These are phyloP conservation scores for Anagrus nilaparvatae DNA, from an alignment of 1,140 invertebrate species.

Conservation along the genomic window DNA sequence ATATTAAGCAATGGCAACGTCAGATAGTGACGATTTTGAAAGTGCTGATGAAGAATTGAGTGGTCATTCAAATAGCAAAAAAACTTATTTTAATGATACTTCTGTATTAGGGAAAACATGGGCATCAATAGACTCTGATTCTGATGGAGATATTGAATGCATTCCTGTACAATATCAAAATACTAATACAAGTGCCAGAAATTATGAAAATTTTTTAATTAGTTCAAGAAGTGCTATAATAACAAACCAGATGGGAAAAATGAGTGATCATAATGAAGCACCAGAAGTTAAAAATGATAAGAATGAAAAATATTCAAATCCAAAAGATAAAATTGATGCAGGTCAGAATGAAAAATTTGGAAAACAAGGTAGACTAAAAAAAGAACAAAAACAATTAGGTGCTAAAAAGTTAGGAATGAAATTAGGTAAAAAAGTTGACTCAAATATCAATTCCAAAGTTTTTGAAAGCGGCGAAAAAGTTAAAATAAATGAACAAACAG, in stretches of 20 bases:
- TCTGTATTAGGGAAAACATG: conserved; percentile 15
- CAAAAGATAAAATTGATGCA: background rate
- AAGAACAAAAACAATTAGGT: conserved; percentile 14
- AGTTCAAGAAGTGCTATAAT: too few relatives aligned
- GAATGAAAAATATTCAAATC: too few relatives aligned
- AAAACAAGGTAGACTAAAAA: conserved; percentile 2
- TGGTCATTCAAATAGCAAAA: conserved; percentile 12
- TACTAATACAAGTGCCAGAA: background rate
- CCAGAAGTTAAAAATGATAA: too few relatives aligned
- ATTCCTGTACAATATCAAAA: conserved; percentile 13
- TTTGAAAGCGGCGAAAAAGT: too few relatives aligned
- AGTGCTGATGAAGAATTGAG: conserved; percentile 52
- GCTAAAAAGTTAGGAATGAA: conserved; percentile 25
- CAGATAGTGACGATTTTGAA: conserved; percentile 62
- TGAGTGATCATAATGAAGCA: too few relatives aligned
- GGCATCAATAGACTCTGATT: conserved; percentile 46
- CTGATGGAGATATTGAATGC: conserved; percentile 41
- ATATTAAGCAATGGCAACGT: conserved; percentile 49
- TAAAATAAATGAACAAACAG: too few relatives aligned
- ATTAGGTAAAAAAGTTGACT: too few relatives aligned
- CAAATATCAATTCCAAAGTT: too few relatives aligned
- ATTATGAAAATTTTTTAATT: too few relatives aligned
- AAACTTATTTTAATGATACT: background rate
- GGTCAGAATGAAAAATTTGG: background rate
- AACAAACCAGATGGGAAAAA: too few relatives aligned